Evolutionary conservation across 2,888 invertebrate genomes (phyloP), one percentile per base, ranked within the genome.

Genomic region (Pammene aurita): DNA sequence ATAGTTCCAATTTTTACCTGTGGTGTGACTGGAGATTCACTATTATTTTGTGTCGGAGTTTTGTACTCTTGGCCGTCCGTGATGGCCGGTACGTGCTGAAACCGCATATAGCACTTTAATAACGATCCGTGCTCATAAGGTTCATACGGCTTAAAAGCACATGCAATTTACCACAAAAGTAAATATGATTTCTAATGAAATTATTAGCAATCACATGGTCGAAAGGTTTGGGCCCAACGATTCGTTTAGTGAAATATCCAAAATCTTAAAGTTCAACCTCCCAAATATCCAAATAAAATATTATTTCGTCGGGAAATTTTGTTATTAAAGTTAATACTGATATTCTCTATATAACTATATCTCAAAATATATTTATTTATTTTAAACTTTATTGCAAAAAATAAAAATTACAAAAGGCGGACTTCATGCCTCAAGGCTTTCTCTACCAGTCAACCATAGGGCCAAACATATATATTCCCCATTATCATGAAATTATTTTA

Each of bases 81-180:
- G 72, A 92, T 92, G 5, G 92, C 91, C n/a, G 92, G 91, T 48
- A 92, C 81, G 72, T 90, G 87, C 92, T 92, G 88, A 67, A 87
- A 88, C 71, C 71, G 73, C 66, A 42, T 46, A 63, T 54, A 38
- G 46, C 62, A 66, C 14, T 55, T 64, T 71, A 55, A 54, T 54
- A 50, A 58, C 57, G 18, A 44, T 16, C 18, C 14, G 58, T 64
- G 14, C 14, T 44, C 50, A 38, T 35, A 41, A 7, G 9, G 14
- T 18, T 13, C 34, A 48, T 41, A 50, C 7, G 44, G 52, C 42
- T n/a, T 18, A 42, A 34, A 63, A 48, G 68, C 66, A 56, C 72
- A 72, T 73, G 72, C 72, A 63, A 41, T 41, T 68, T 54, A 66
- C 69, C 56, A 70, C 72, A 70, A 71, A 48, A 66, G 14, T 34